Conservation (phyloP, 2,113 vertebrate genomes). For the Charina bottae region DNA sequence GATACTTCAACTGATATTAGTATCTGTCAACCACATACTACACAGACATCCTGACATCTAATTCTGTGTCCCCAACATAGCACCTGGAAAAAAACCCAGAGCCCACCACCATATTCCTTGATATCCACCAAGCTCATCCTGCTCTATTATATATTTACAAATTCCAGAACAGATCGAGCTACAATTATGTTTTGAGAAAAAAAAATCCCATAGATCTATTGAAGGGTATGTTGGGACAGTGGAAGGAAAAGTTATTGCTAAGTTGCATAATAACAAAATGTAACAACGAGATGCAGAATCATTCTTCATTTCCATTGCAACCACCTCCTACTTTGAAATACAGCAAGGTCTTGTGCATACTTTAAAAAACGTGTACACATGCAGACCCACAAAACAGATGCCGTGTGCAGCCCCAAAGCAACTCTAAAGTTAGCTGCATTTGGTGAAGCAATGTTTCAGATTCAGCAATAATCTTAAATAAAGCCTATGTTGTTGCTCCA, state of each 20-base stretch:
- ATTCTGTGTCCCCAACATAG: too few relatives aligned
- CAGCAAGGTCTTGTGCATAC: slow-evolving; percentile 7
- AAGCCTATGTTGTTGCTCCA: neutral
- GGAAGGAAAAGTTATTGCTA: slow-evolving; percentile 34
- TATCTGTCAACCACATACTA: too few relatives aligned
- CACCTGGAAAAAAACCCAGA: too few relatives aligned
- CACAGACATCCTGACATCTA: too few relatives aligned
- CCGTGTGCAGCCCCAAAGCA: neutral
- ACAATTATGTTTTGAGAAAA: neutral
- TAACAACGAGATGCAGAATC: slow-evolving; percentile 29
- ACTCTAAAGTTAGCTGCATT: slow-evolving; percentile 5
- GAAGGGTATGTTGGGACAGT: neutral
- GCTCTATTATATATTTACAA: too few relatives aligned
- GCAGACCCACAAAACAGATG: neutral
- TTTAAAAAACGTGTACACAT: neutral
- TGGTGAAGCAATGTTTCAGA: slow-evolving; percentile 1
- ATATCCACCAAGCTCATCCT: too few relatives aligned
- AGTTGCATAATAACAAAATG: slow-evolving; percentile 45
- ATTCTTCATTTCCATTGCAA: slow-evolving; percentile 35
- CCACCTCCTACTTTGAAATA: slow-evolving; percentile 43
- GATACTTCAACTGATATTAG: too few relatives aligned
- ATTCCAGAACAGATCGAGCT: slow-evolving; percentile 15
- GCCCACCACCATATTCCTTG: too few relatives aligned
- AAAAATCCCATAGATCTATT: neutral
- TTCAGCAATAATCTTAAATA: neutral